Base-by-base conservation (phyloP, 2,113 vertebrate genomes). In the Perognathus longimembris region DNA sequence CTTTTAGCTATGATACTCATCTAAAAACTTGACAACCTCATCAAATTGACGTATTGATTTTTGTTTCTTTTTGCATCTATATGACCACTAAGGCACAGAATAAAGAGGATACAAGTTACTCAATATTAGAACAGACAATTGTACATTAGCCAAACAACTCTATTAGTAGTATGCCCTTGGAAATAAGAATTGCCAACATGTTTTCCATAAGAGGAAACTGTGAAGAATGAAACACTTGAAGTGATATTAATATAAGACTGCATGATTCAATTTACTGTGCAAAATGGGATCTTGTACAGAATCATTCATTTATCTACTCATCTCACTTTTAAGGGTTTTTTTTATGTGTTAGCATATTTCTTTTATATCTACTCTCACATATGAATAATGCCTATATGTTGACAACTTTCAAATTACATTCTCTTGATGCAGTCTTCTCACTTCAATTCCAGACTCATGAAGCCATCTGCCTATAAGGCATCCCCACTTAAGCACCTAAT, bases 361-460 rank as follows among this genome's bases (percentile, higher is more conserved):
- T 93, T 87, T 82, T 90, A n/a, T 80, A 45, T 90, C 57, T 86
- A 22, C 54, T 42, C 6, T 90, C 36, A 67, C 20, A 82, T 64
- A 74, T 89, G 81, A 91, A 66, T 67, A 93, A 90, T 87, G n/a
- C 7, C 42, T 90, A 20, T 12, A 45, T 59, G 61, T 79, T 88
- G 76, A 94, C 75, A 88, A 30, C 66, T 90, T 91, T 42, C 57
- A 71, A 94, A 63, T 92, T 88, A 95, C 89, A 79, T 83, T 88
- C 17, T 93, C 42, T 67, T 45, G 64, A 15, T 86, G 7, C 18
- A 83, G 24, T 26, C 8, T 3, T 24, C 7, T 7, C 1, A 10
- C 6, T 90, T 88, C 36, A 85, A 87, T 70, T 93, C 45, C 17
- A 75, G 38, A 77, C 34, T 74, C 15, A 7, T 15, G 36, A 45